phyloP scores from a whole-genome alignment of 1,140 invertebrate species.

The Hypothenemus hampei region DNA sequence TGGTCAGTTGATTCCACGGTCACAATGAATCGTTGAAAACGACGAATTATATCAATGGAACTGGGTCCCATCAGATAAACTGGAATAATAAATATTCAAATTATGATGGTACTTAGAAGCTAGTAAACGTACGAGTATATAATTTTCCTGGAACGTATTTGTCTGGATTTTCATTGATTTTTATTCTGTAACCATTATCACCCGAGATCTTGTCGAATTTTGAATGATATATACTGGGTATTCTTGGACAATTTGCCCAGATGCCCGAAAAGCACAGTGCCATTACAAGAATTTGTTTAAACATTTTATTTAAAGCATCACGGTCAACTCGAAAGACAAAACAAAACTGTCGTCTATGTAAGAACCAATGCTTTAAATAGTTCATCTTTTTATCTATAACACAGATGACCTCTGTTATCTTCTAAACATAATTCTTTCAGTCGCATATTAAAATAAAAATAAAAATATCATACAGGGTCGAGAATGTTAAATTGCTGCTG shows the following conservation, averaged over 20 bases:
- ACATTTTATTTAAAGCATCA: too few relatives aligned
- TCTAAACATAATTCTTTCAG: too few relatives aligned
- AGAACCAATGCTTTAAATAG: too few relatives aligned
- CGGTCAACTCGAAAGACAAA: too few relatives aligned
- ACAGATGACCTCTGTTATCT: too few relatives aligned
- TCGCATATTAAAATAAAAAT: too few relatives aligned
- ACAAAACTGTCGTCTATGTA: too few relatives aligned
- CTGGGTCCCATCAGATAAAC: slow-evolving; percentile 71
- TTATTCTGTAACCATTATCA: slow-evolving; percentile 75
- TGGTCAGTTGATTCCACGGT: slow-evolving; percentile 62
- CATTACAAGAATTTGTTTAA: too few relatives aligned
- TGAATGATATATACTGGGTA: slow-evolving; percentile 40
- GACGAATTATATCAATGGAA: slow-evolving; percentile 59
- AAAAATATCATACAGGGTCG: too few relatives aligned
- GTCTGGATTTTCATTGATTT: slow-evolving; percentile 67
- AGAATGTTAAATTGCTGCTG: too few relatives aligned
- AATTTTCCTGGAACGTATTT: slow-evolving; percentile 73
- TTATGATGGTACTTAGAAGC: not conserved
- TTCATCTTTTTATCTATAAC: too few relatives aligned
- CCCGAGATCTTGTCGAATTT: slow-evolving; percentile 54
- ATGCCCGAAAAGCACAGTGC: slow-evolving; percentile 1
- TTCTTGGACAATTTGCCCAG: slow-evolving; percentile 20
- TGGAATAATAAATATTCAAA: slow-evolving; percentile 38
- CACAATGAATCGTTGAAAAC: slow-evolving; percentile 80
- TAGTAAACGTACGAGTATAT: slow-evolving; percentile 62